phyloP scores from a whole-genome alignment of 1,140 invertebrate genomes.

The Cotesia chilonis region DNA sequence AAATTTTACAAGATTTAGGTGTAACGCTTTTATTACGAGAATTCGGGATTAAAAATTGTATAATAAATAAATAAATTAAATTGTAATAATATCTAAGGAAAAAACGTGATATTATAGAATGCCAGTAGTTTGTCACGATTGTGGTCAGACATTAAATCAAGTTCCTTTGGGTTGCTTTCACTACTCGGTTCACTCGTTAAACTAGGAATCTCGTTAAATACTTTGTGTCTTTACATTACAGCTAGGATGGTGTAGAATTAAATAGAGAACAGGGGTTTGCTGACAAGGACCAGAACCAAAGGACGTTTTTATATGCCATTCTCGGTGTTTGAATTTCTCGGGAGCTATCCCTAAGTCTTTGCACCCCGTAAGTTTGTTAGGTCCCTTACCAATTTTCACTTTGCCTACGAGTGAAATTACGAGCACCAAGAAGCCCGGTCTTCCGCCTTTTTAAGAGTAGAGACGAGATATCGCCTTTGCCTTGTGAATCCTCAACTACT shows the following conservation, averaged over 20 bases:
- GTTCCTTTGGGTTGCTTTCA: no score
- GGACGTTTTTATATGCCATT: neutral
- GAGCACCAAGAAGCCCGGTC: conserved; percentile 43
- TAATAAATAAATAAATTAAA: no score
- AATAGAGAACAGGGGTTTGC: conserved; percentile 17
- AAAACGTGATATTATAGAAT: neutral
- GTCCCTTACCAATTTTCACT: conserved; percentile 46
- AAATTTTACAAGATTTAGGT: no score
- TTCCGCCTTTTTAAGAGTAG: conserved; percentile 26
- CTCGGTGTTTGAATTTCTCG: conserved; percentile 1
- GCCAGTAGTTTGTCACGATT: conserved; percentile 26
- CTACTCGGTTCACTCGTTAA: conserved; percentile 3
- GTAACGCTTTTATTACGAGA: no score
- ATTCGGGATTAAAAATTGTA: no score
- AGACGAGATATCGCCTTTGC: conserved; percentile 35
- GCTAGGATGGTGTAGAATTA: no score
- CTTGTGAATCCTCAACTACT: conserved; percentile 23
- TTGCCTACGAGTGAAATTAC: conserved; percentile 41
- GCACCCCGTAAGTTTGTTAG: conserved; percentile 46
- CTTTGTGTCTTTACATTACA: conserved; percentile 25
- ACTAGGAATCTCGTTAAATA: conserved; percentile 33
- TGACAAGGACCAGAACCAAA: neutral
- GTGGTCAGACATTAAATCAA: conserved; percentile 26
- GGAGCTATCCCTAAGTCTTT: neutral
- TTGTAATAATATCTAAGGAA: no score